Conservation (phyloP, 2,113 vertebrate genomes). For the Trogon melanurus region DNA sequence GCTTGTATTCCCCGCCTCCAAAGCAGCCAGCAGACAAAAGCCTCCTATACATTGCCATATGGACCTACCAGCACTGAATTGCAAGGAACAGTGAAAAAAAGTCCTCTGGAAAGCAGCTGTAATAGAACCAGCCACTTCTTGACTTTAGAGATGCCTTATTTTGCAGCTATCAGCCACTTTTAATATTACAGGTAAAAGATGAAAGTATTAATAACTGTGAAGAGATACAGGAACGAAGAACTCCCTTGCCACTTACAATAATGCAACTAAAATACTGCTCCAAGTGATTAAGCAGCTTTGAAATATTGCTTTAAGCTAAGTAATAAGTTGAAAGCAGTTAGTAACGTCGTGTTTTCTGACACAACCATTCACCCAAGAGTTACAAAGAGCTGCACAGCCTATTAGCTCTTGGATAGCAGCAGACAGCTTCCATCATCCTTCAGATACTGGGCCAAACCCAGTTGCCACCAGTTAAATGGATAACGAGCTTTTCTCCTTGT, state of each 20-base stretch:
- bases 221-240: background rate
- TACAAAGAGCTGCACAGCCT: background rate
- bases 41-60: background rate
- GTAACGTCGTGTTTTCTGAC: background rate
- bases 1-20: background rate
- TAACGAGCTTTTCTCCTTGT: rapidly evolving
- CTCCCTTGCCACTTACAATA: background rate
- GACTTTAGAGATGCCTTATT: background rate
- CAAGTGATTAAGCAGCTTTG: background rate
- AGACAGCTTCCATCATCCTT: background rate
- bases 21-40: background rate
- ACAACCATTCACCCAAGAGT: background rate
- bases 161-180: background rate
- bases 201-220: background rate
- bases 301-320: background rate
- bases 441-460: background rate
- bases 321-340: background rate
- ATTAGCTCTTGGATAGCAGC: background rate
- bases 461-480: background rate
- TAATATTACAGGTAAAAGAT: background rate
- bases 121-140: background rate
- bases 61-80: background rate
- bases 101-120: background rate
- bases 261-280: background rate
- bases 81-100: background rate